Evolutionary conservation across 2,797 vertebrate species (phyloP).

Genomic region (Hoplostethus atlanticus): DNA sequence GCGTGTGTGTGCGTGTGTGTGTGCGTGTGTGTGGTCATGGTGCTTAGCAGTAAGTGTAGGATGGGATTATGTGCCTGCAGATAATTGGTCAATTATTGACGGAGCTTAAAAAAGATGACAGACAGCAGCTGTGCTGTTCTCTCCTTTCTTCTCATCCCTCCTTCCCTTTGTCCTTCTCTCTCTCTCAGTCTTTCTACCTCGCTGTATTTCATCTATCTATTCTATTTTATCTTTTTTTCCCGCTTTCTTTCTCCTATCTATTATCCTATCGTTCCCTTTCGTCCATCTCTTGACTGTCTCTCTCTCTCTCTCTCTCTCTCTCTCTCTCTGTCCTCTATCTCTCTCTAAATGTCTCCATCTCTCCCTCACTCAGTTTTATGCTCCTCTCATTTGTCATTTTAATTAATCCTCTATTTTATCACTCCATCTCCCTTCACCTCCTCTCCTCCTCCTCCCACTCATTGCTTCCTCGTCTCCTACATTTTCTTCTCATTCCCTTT

Average conservation of each 20-base stretch:
- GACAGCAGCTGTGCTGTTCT: constrained; percentile 17
- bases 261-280: background rate
- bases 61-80: constrained; percentile 33
- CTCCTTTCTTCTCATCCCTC: background rate
- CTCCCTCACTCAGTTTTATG: no score
- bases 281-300: background rate
- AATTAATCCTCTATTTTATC: constrained; percentile 13
- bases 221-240: no score
- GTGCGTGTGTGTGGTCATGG: background rate
- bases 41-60: constrained; percentile 8
- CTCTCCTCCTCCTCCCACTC: background rate
- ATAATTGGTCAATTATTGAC: constrained; percentile 34
- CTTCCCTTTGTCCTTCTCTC: background rate
- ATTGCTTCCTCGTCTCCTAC: background rate
- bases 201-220: no score
- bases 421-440: background rate
- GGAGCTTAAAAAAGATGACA: constrained; percentile 18
- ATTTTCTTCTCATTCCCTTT: background rate
- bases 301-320: background rate
- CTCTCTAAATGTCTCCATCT: background rate
- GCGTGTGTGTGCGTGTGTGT: background rate
- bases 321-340: background rate
- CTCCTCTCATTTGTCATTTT: background rate
- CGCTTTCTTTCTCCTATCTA: background rate
- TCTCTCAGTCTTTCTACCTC: no score